A percentile compares a stretch with the other conserved stretches of the same genome.
Conservation (phyloP, 1,140 invertebrate species). For the Wasmannia auropunctata region DNA sequence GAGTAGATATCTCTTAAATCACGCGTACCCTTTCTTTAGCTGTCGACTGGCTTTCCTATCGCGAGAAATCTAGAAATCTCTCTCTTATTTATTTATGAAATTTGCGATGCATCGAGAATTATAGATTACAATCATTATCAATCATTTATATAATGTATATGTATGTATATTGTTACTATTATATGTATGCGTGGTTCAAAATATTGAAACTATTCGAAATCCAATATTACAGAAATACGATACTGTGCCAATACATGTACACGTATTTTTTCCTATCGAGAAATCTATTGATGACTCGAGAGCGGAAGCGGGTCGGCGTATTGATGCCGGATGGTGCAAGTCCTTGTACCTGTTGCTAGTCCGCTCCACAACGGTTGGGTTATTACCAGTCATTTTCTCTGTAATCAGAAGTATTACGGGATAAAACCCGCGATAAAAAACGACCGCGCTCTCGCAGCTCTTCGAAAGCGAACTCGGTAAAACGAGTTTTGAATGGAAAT, state of each 20-base stretch:
- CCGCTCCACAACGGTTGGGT: background rate
- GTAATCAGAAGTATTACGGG: background rate
- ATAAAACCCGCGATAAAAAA: background rate
- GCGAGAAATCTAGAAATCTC: background rate
- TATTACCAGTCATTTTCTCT: slow-evolving; percentile 42
- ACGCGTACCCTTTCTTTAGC: background rate
- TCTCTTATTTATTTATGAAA: background rate
- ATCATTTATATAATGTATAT: too few relatives aligned
- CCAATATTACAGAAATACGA: background rate
- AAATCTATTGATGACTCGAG: background rate
- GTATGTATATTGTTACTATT: too few relatives aligned
- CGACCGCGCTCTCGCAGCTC: background rate
- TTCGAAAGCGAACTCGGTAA: background rate
- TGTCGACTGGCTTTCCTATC: too few relatives aligned
- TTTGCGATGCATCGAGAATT: background rate
- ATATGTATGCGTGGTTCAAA: too few relatives aligned
- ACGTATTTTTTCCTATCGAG: background rate
- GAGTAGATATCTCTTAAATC: background rate
- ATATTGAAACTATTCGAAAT: too few relatives aligned
- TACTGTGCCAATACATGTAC: background rate
- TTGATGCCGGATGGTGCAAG: slow-evolving; percentile 19
- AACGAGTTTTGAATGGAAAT: background rate
- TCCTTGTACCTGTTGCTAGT: slow-evolving; percentile 54
- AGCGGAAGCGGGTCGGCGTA: slow-evolving; percentile 12
- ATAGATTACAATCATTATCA: background rate